Conservation (phyloP, 2,113 vertebrate species). For the Gopherus flavomarginatus region DNA sequence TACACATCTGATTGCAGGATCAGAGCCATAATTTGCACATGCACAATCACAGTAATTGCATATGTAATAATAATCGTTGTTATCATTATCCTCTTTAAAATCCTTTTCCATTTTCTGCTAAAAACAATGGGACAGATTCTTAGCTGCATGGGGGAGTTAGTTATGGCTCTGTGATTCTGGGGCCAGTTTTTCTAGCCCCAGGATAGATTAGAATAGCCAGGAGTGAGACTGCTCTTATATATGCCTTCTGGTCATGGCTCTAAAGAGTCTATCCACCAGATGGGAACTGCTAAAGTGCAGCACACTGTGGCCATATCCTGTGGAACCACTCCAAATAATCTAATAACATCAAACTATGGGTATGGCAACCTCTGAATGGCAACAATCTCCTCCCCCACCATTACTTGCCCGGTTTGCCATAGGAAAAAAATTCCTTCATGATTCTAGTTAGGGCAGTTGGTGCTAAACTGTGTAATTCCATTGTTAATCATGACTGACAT, state of each 20-base stretch:
- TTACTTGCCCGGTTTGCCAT: fast-evolving
- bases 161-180: constrained; percentile 34
- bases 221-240: constrained; percentile 51
- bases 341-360: fast-evolving
- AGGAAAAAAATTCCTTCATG: neutral
- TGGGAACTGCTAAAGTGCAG: neutral
- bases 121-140: neutral
- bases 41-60: neutral
- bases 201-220: constrained; percentile 37
- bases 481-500: neutral
- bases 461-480: fast-evolving
- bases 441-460: neutral
- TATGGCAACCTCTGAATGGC: neutral
- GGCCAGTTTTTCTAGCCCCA: constrained; percentile 52
- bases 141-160: neutral
- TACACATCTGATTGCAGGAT: neutral
- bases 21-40: neutral
- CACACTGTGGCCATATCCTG: constrained; percentile 8
- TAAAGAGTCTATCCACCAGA: neutral
- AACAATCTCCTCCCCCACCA: neutral
- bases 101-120: neutral
- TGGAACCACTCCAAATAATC: neutral
- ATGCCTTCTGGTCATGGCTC: constrained; percentile 4
- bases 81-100: neutral
- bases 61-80: neutral